A percentile compares a stretch with the other conserved stretches of the same genome.
Conservation (phyloP, 2,888 invertebrate species). For the Cosmorhoe ocellata region DNA sequence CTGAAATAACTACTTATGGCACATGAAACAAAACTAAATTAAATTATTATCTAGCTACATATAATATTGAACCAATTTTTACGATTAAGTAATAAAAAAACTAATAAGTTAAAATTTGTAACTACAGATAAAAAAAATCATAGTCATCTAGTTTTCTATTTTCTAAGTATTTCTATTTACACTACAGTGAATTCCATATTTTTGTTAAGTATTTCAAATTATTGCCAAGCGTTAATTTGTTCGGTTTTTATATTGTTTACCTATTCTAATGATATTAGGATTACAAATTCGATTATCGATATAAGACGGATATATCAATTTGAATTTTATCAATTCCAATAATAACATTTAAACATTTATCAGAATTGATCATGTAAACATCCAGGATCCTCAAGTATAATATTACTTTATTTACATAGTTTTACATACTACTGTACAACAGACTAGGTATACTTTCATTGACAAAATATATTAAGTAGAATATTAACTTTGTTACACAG, state of each 20-base stretch:
- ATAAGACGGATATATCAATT: slow-evolving; percentile 76
- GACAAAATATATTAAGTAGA: slow-evolving; percentile 41
- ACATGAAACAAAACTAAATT: slow-evolving; percentile 65
- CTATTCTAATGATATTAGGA: slow-evolving; percentile 76
- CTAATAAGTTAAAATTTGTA: slow-evolving; percentile 18
- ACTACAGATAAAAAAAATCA: slow-evolving; percentile 9
- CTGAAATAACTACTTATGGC: slow-evolving; percentile 67
- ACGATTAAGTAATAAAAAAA: slow-evolving; percentile 6
- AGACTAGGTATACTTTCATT: slow-evolving; percentile 69
- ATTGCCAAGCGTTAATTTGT: slow-evolving; percentile 78
- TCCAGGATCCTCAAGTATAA: slow-evolving; percentile 39
- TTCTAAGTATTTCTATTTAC: slow-evolving; percentile 29
- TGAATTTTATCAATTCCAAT: slow-evolving; percentile 73
- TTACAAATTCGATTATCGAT: slow-evolving; percentile 80
- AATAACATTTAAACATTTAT: slow-evolving; percentile 62
- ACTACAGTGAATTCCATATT: slow-evolving; percentile 40
- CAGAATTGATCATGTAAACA: slow-evolving; percentile 53
- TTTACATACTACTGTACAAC: slow-evolving; percentile 60
- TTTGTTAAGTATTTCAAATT: slow-evolving; percentile 56
- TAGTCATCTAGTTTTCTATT: not conserved
- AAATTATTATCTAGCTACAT: slow-evolving; percentile 28
- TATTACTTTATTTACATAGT: slow-evolving; percentile 60
- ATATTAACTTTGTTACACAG: slow-evolving; percentile 3
- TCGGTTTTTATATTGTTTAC: slow-evolving; percentile 49
- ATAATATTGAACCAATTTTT: slow-evolving; percentile 29